Percentiles rank a stretch among this genome's conserved stretches.
Conservation (phyloP, 2,797 vertebrate genomes). For the Notamacropus eugenii region DNA sequence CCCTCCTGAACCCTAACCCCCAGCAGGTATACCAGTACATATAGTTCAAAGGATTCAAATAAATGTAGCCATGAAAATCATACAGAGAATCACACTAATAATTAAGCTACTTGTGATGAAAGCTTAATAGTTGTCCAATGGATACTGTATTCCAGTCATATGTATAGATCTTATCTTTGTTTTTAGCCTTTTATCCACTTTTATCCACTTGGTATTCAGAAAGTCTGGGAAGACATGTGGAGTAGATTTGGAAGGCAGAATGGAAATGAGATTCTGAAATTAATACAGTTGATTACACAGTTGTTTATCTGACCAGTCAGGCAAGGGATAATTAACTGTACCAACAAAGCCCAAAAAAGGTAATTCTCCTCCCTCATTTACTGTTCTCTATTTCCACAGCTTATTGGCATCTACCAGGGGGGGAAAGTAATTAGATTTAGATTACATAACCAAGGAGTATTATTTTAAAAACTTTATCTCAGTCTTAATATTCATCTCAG, state of each 20-base stretch:
- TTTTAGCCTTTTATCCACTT: background rate
- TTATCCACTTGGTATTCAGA: background rate
- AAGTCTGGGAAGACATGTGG: background rate
- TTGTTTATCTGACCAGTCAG: background rate
- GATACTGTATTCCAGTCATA: background rate
- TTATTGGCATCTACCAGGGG: background rate
- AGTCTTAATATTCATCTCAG: background rate
- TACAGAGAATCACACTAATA: background rate
- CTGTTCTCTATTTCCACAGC: background rate
- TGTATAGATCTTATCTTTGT: background rate
- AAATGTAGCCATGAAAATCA: background rate
- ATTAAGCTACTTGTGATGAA: conserved; percentile 11
- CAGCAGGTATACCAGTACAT: background rate
- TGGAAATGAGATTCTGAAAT: conserved; percentile 5
- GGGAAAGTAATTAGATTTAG: background rate
- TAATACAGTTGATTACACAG: background rate
- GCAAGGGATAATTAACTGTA: background rate
- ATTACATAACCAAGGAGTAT: background rate
- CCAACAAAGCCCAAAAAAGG: background rate
- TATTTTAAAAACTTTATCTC: conserved; percentile 17
- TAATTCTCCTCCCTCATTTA: background rate
- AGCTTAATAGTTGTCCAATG: background rate
- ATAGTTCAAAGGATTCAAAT: background rate
- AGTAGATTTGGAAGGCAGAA: background rate
- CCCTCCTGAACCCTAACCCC: background rate